Evolutionary conservation across 2,888 invertebrate species (phyloP), one percentile per base, ranked within the genome.

Genomic region (Endomychus coccineus): DNA sequence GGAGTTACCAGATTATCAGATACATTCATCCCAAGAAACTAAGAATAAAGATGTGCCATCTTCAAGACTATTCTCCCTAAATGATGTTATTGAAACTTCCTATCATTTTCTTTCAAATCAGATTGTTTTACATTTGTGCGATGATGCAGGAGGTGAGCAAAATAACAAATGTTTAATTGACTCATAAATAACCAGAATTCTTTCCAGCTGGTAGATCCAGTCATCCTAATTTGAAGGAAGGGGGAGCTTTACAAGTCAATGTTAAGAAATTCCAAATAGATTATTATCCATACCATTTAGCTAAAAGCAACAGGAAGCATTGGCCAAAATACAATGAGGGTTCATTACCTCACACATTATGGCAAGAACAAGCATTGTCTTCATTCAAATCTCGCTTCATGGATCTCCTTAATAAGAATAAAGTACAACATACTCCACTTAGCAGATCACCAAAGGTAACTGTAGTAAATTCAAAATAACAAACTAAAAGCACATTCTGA

Each of bases 61-160:
- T 24, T 62, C 69, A 34, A 46, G 45, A 32, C 74, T 86, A 65
- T 95, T 92, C 67, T 77, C 80, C 16, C 77, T 78, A 29, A 91
- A 87, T 62, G 95, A 97, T 71, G 90, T 97, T n/a, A 73, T 86
- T 1, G 96, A 97, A 69, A 97, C 98, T 0, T 97, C 96, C 0
- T 95, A 96, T 71, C 98, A 98, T 66, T 80, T 98, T 60, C 77
- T 87, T 32, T 88, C 88, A 38, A 89, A 91, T 44, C 77, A 90
- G 55, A 88, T 98, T 54, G 95, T 97, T 68, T 71, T 98, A 41
- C 97, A 97, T 67, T 74, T 98, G 19, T 95, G 94, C 60, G 97
- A 98, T 62, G 98, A 98, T 64, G 83, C 85, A 42, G 90, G 88
- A 50, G 73, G 87, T 87, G 65, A 74, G 74, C 44, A 22, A n/a